A percentile compares a stretch with the other conserved stretches of the same genome.
Conservation (phyloP, 2,888 invertebrate species). For the Ectemnius cavifrons region DNA sequence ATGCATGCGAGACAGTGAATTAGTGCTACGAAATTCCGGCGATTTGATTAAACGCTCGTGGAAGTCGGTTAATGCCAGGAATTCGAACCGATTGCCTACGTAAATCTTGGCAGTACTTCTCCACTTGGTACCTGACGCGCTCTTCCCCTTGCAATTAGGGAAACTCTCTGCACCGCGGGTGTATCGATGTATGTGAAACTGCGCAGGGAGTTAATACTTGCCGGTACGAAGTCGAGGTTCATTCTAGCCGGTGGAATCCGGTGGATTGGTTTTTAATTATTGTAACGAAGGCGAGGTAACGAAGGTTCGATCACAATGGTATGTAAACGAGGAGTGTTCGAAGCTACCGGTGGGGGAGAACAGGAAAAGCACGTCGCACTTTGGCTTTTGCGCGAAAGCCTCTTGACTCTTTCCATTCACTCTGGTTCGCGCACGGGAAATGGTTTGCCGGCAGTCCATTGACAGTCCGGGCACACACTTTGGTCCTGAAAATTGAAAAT, state of each 20-base stretch:
- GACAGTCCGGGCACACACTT: neutral
- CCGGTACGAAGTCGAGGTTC: neutral
- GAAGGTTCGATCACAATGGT: neutral
- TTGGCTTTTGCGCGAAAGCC: neutral
- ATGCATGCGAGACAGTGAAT: constrained; percentile 46
- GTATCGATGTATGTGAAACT: neutral
- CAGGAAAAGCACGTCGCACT: too few species aligned
- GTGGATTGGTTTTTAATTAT: neutral
- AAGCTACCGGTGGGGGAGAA: neutral
- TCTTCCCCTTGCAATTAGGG: neutral
- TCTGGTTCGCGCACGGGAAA: neutral
- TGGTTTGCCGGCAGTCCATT: neutral
- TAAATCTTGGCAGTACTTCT: constrained; percentile 44
- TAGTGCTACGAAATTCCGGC: constrained; percentile 47
- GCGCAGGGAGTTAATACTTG: neutral
- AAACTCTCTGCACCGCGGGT: neutral
- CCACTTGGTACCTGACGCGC: neutral
- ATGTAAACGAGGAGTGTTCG: neutral
- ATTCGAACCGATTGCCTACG: constrained; percentile 42
- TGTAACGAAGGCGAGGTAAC: neutral
- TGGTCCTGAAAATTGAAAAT: neutral
- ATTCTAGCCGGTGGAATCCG: neutral
- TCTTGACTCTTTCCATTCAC: constrained; percentile 1
- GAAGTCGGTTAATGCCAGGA: constrained; percentile 45
- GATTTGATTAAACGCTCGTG: constrained; percentile 53